Evolutionary conservation across 2,888 invertebrate species (phyloP).

Genomic region (Crioceris asparagi): DNA sequence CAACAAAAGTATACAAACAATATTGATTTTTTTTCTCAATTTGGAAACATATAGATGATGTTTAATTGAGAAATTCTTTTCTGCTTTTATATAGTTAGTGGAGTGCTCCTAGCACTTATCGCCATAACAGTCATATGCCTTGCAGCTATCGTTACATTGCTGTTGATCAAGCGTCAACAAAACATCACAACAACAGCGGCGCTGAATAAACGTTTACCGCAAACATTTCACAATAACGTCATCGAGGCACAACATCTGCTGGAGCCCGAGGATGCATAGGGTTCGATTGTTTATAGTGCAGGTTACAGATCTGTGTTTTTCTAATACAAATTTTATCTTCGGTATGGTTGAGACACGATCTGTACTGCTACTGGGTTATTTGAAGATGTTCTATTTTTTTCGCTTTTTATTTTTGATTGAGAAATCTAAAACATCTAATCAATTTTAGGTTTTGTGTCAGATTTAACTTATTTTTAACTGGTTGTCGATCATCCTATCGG

Average conservation of each 20-base stretch:
- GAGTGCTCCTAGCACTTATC: conserved; percentile 30
- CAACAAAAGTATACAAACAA: no score
- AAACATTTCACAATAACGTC: conserved; percentile 31
- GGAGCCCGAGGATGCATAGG: conserved; percentile 34
- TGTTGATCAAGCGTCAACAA: conserved; percentile 35
- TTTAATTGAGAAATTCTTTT: background rate
- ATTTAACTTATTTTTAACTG: no score
- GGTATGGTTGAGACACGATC: no score
- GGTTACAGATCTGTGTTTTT: no score
- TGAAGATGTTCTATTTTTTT: no score
- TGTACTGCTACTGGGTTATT: no score
- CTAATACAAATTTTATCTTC: no score
- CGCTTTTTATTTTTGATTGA: no score
- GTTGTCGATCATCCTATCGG: no score
- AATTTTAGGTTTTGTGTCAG: no score
- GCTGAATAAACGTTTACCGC: conserved; percentile 35
- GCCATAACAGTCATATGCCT: conserved; percentile 32
- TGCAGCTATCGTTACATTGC: conserved; percentile 31
- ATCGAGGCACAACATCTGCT: conserved; percentile 37
- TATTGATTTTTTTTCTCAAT: background rate
- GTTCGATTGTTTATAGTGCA: no score
- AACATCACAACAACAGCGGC: conserved; percentile 35
- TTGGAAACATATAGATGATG: background rate
- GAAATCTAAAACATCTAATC: no score
- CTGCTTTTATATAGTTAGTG: conserved; percentile 30